Base-by-base conservation (phyloP, 2,888 invertebrate species). In the Drosophila suboccidentalis region DNA sequence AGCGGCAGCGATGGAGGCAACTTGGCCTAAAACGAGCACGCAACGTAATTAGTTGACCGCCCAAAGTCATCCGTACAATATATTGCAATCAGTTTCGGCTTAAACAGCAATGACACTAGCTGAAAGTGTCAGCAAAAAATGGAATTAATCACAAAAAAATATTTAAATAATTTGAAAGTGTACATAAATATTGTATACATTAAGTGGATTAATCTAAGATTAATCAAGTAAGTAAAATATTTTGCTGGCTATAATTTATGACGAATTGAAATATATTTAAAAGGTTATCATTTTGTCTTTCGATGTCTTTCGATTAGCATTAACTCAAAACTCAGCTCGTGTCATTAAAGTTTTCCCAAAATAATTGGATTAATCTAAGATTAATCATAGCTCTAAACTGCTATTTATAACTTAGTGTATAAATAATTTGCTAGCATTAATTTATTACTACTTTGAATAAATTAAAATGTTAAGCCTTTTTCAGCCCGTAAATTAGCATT, bases 1-100 rank as follows among this genome's bases (percentile, higher is more conserved):
- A 60, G n/a, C n/a, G n/a, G n/a, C n/a, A n/a, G n/a, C n/a, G n/a
- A n/a, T 51, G 32, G 17, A 39, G 34, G 51, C 15, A 19, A 44
- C 39, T 38, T 59, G 50, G 39, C 55, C 5, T 43, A 57, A n/a
- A 51, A 54, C 44, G 71, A 50, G 72, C 66, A 75, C 68, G 67
- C 75, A 64, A 54, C 65, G 67, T 76, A 82, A 82, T 82, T 82
- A 88, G 57, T 57, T 57, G 46, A 44, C 46, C 55, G 44, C 44
- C 19, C 43, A 9, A 19, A 57, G 5, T 26, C 5, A 19, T 26
- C 36, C 36, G n/a, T 26, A 15, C 46, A 46, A 26, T 36, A 15
- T 38, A 29, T 38, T 15, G 38, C 13, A 44, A 26, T 15, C 36
- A 36, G 57, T 26, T 36, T 36, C 4, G 26, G 36, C 36, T 36